These are phyloP conservation scores for Pogonognathellus flavescens DNA, from an alignment of 1,140 invertebrate species.

Conservation along the genomic window DNA sequence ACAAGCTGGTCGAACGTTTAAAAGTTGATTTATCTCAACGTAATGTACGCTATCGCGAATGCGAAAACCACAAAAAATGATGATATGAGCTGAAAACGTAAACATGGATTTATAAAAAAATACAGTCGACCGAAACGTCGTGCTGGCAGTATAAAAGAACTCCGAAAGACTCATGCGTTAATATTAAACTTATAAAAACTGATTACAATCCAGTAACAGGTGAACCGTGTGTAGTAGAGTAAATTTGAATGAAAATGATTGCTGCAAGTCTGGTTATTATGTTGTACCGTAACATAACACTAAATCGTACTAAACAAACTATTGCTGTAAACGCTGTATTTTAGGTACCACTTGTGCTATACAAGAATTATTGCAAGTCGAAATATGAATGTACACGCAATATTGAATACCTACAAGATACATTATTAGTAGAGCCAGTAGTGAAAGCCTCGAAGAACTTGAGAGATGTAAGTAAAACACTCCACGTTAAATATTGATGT, in stretches of 20 bases:
- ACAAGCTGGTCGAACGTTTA: conserved; percentile 19
- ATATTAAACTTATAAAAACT: conserved; percentile 26
- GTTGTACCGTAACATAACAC: conserved; percentile 7
- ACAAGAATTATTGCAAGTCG: too few relatives aligned
- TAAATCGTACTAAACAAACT: conserved; percentile 33
- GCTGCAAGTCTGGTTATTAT: conserved; percentile 41
- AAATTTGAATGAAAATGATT: not conserved
- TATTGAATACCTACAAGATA: too few relatives aligned
- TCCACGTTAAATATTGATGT: too few relatives aligned
- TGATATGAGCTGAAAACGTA: not conserved
- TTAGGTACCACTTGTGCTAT: too few relatives aligned
- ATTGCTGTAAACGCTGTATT: conserved; percentile 4
- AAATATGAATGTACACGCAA: too few relatives aligned
- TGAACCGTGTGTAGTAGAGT: conserved; percentile 33
- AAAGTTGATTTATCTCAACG: conserved; percentile 32
- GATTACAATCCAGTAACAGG: conserved; percentile 25
- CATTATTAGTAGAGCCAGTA: too few relatives aligned
- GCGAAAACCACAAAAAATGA: conserved; percentile 14
- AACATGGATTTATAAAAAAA: conserved; percentile 11
- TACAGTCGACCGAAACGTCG: not conserved
- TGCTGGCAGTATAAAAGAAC: conserved; percentile 17
- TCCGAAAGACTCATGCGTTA: conserved; percentile 41
- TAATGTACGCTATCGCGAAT: conserved; percentile 5
- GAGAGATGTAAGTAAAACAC: too few relatives aligned
- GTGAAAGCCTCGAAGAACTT: too few relatives aligned